phyloP scores from a whole-genome alignment of 2,113 vertebrate genomes.

The Engystomops pustulosus region DNA sequence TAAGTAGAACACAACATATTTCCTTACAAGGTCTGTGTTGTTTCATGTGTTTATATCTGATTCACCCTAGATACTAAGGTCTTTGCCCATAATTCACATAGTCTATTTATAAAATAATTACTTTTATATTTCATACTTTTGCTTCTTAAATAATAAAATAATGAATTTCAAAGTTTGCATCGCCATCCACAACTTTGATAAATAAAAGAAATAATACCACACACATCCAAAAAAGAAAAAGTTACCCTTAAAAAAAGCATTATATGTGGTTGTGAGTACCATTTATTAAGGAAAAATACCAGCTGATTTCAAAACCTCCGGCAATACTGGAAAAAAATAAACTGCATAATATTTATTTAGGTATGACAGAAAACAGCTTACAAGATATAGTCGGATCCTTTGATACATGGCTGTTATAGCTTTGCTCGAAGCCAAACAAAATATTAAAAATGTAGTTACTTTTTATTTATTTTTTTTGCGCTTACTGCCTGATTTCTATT shows the following conservation, averaged over 20 bases:
- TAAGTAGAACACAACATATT: slow-evolving; percentile 11
- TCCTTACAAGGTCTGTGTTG: slow-evolving; percentile 9
- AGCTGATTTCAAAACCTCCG: slow-evolving; percentile 17
- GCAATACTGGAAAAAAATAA: slow-evolving; percentile 28
- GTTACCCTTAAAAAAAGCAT: background rate
- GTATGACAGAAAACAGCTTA: slow-evolving; percentile 37
- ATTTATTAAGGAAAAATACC: slow-evolving; percentile 34
- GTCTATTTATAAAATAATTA: slow-evolving; percentile 46
- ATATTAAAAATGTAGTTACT: slow-evolving; percentile 40
- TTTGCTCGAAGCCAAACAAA: slow-evolving; percentile 27
- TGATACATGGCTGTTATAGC: slow-evolving; percentile 36
- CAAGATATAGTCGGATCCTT: slow-evolving; percentile 40
- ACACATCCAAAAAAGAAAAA: slow-evolving; percentile 14
- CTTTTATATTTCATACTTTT: slow-evolving; percentile 36
- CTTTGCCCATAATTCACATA: slow-evolving; percentile 37
- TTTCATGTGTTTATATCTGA: slow-evolving; percentile 15
- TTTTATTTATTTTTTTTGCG: slow-evolving; percentile 28
- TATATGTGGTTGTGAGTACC: background rate
- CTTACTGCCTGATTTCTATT: slow-evolving; percentile 9
- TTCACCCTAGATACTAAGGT: background rate
- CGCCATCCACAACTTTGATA: slow-evolving; percentile 45
- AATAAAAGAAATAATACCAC: slow-evolving; percentile 14
- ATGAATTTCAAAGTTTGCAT: slow-evolving; percentile 33
- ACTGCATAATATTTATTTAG: slow-evolving; percentile 49
- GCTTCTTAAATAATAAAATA: slow-evolving; percentile 8